Conservation (phyloP, 2,797 vertebrate species). For the Lepus townsendii region DNA sequence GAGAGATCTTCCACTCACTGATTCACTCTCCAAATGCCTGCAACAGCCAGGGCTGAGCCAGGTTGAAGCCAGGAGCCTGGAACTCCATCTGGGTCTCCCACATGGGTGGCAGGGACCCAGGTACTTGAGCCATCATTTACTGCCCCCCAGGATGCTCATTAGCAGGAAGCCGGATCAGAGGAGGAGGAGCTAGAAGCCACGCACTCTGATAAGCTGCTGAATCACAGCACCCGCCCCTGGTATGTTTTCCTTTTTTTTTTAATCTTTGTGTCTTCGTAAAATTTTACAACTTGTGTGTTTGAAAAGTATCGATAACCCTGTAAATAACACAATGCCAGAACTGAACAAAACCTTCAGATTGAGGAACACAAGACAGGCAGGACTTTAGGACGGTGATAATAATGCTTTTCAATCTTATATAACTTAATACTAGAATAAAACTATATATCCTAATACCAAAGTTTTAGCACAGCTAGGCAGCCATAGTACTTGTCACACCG, state of each 20-base stretch:
- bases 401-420: background rate
- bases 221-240: no score
- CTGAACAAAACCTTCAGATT: background rate
- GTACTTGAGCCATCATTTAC: no score
- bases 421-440: background rate
- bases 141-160: no score
- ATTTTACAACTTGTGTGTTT: background rate
- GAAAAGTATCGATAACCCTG: background rate
- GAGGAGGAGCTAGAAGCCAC: no score
- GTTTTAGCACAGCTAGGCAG: accelerated
- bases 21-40: no score
- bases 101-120: no score
- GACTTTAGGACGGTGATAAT: background rate
- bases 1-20: no score
- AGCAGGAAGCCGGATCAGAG: no score
- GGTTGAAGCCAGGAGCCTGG: no score
- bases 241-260: background rate
- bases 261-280: background rate
- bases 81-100: no score
- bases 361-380: background rate
- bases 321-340: background rate
- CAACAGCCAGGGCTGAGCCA: no score
- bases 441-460: background rate
- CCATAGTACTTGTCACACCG: background rate
- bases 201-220: no score